A percentile compares a stretch with the other conserved stretches of the same genome.
Evolutionary conservation across 2,888 invertebrate genomes (phyloP).

Genomic region (Neoaliturus tenellus): DNA sequence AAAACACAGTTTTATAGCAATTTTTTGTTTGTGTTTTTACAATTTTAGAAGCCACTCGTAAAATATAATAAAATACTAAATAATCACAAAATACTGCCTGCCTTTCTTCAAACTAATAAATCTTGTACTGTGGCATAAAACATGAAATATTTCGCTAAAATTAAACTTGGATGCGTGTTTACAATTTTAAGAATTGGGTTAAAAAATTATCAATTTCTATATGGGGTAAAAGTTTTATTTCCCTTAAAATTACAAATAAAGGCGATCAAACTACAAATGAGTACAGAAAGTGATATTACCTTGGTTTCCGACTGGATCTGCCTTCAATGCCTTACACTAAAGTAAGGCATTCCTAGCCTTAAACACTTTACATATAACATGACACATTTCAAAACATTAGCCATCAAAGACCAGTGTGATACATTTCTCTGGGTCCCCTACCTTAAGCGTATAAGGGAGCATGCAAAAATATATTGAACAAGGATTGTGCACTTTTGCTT

Average conservation of each 20-base stretch:
- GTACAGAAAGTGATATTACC: neutral
- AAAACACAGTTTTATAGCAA: too few relatives aligned
- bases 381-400: neutral
- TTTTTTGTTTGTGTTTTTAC: too few relatives aligned
- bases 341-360: neutral
- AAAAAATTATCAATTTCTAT: neutral
- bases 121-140: too few relatives aligned
- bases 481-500: conserved; percentile 31
- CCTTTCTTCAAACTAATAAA: too few relatives aligned
- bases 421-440: neutral
- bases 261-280: neutral
- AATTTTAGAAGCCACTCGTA: too few relatives aligned
- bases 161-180: too few relatives aligned
- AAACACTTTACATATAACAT: neutral
- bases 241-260: neutral
- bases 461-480: conserved; percentile 18
- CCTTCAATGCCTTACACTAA: neutral
- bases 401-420: neutral
- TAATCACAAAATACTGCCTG: too few relatives aligned
- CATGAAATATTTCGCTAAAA: too few relatives aligned
- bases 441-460: neutral
- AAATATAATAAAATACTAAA: too few relatives aligned
- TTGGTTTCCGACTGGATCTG: neutral
- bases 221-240: neutral
- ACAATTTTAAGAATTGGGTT: too few relatives aligned